These are phyloP conservation scores for Pedicia rivosa DNA, from an alignment of 2,888 invertebrate species.

Conservation along the genomic window DNA sequence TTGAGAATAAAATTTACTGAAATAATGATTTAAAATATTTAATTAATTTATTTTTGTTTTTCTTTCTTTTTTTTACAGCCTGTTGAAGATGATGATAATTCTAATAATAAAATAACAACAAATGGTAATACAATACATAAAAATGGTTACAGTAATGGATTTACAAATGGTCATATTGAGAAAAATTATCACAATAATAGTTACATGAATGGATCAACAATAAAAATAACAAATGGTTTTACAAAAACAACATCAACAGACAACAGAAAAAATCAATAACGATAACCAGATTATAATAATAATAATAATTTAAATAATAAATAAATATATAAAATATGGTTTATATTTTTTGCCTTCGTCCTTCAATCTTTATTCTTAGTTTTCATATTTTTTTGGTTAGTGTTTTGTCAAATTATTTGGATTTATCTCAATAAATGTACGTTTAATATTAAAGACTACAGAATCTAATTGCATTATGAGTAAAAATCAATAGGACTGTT, in stretches of 20 bases:
- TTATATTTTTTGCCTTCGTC: too few relatives aligned
- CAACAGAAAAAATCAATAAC: slow-evolving; percentile 17
- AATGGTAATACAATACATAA: slow-evolving; percentile 18
- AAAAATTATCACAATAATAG: neutral
- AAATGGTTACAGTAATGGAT: slow-evolving; percentile 17
- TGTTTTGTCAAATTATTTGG: too few relatives aligned
- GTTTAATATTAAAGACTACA: too few relatives aligned
- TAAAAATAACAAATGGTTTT: slow-evolving; percentile 15
- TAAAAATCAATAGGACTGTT: too few relatives aligned
- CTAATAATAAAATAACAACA: neutral
- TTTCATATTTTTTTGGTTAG: too few relatives aligned
- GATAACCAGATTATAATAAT: neutral
- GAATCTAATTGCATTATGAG: too few relatives aligned
- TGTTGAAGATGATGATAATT: slow-evolving; percentile 30
- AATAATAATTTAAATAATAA: neutral
- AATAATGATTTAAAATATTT: too few relatives aligned
- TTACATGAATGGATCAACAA: slow-evolving; percentile 9
- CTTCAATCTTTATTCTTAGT: too few relatives aligned
- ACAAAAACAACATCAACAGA: slow-evolving; percentile 18
- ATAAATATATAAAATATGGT: neutral
- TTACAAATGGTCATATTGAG: slow-evolving; percentile 19
- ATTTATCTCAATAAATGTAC: too few relatives aligned
- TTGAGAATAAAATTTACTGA: too few relatives aligned
- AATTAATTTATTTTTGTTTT: slow-evolving; percentile 8
- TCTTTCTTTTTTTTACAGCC: slow-evolving; percentile 35